These are phyloP conservation scores for Syngnathus rostellatus DNA, from an alignment of 2,797 vertebrate species.

Conservation along the genomic window DNA sequence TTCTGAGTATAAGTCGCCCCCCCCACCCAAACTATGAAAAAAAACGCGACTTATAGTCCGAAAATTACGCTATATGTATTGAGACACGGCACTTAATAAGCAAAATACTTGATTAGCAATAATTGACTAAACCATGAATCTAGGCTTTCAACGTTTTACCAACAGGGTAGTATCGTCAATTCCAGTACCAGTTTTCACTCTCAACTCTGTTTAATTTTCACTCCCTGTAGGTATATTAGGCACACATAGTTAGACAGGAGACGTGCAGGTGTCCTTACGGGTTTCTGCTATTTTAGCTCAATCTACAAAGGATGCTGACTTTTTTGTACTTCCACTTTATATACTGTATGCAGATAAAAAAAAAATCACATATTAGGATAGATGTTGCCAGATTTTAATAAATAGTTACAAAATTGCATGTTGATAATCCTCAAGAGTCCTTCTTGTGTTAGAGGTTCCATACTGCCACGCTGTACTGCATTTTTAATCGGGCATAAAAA, in stretches of 20 bases:
- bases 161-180: neutral
- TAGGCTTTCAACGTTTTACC: neutral
- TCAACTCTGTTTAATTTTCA: too few species aligned
- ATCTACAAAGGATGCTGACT: neutral
- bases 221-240: neutral
- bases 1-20: too few species aligned
- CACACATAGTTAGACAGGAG: neutral
- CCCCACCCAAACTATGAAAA: too few species aligned
- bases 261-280: neutral
- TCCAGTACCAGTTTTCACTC: neutral
- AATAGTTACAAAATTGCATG: neutral
- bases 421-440: too few species aligned
- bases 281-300: too few species aligned
- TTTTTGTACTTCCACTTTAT: neutral
- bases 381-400: neutral
- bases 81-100: neutral
- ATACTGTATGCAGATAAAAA: neutral
- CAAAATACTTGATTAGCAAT: too few species aligned
- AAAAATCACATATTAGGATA: neutral
- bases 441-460: too few species aligned
- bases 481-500: neutral
- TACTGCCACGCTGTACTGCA: neutral
- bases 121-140: neutral
- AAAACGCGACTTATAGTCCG: too few species aligned
- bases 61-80: too few species aligned